Base-by-base conservation (phyloP, 2,888 invertebrate species). In the Orthosia gracilis region DNA sequence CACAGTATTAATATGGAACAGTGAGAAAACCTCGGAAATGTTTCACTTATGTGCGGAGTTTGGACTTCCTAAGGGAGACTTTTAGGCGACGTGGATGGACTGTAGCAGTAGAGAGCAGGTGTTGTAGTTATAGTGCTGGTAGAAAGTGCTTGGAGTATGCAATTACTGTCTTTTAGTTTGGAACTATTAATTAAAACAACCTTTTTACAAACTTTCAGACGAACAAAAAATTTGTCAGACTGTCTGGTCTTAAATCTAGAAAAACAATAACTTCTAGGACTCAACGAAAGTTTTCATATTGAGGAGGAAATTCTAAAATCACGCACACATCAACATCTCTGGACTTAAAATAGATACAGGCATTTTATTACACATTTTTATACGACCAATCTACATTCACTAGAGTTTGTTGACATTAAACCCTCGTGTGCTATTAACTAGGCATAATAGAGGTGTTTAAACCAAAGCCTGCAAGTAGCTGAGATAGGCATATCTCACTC, bases 1-100 rank as follows among this genome's bases (percentile, higher is more conserved):
- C 62, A 23, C 65, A 66, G 81, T 84, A 71, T 84, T 80, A 82
- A 81, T 84, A 84, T 81, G 81, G 61, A 80, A 80, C 84, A 83
- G 75, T 55, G 54, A 40, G 80, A 62, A 78, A 69, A 80, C 62
- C 80, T 62, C 80, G 80, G 58, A 52, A 80, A 73, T 80, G 80
- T 80, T 80, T 83, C 80, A 69, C 80, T 83, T 80, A 69, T 78
- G 13, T 65, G 17, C 40, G 9, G 40, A 52, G 40, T 76, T 81
- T 82, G 83, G 58, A 26, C 73, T 67, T 80, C 81, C 76, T 81
- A 55, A 49, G 76, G 81, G 81, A 80, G n/a, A 50, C 26, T 76
- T 81, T 81, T 76, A 13, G 52, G 26, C 17, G 55, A 81, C 67
- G 81, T 62, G 69, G 31, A 57, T 58, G 61, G 57, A 76, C 80